These are phyloP conservation scores for Sialis lutaria DNA, from an alignment of 2,888 invertebrate species.

Conservation along the genomic window DNA sequence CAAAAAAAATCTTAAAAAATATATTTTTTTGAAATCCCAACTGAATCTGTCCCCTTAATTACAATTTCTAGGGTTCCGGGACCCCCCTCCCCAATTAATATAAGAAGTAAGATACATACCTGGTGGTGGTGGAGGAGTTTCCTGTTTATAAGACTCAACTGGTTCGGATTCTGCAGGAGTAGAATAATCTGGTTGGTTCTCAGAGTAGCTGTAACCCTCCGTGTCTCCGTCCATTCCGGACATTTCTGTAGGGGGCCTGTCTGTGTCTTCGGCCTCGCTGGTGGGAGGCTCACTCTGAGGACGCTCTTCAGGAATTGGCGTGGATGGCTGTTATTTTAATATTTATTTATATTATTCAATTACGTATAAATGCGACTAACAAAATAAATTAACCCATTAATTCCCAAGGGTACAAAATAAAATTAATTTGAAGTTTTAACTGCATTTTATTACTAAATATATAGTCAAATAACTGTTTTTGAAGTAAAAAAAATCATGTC, in stretches of 20 bases:
- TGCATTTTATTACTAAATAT: too few relatives aligned
- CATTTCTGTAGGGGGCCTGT: neutral
- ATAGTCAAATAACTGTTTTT: too few relatives aligned
- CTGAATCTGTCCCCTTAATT: too few relatives aligned
- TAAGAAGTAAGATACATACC: neutral
- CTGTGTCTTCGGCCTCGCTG: conserved; percentile 13
- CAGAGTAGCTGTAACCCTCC: neutral
- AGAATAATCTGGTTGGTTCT: neutral
- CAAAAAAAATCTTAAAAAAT: too few relatives aligned
- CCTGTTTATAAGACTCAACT: neutral
- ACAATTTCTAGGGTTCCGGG: too few relatives aligned
- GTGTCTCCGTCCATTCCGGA: conserved; percentile 2
- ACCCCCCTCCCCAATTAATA: too few relatives aligned
- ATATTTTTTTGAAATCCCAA: too few relatives aligned
- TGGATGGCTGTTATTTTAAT: neutral
- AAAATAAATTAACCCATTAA: too few relatives aligned
- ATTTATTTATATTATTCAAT: neutral
- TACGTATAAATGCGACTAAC: too few relatives aligned
- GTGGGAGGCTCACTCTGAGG: conserved; percentile 4
- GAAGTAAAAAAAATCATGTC: too few relatives aligned
- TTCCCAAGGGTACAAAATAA: too few relatives aligned
- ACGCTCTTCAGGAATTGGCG: conserved; percentile 4
- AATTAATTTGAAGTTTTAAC: too few relatives aligned
- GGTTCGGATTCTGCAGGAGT: neutral
- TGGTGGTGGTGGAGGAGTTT: neutral